A percentile compares a stretch with the other conserved stretches of the same genome.
These are phyloP conservation scores for Balaeniceps rex DNA, from an alignment of 2,113 vertebrate species.

Conservation along the genomic window DNA sequence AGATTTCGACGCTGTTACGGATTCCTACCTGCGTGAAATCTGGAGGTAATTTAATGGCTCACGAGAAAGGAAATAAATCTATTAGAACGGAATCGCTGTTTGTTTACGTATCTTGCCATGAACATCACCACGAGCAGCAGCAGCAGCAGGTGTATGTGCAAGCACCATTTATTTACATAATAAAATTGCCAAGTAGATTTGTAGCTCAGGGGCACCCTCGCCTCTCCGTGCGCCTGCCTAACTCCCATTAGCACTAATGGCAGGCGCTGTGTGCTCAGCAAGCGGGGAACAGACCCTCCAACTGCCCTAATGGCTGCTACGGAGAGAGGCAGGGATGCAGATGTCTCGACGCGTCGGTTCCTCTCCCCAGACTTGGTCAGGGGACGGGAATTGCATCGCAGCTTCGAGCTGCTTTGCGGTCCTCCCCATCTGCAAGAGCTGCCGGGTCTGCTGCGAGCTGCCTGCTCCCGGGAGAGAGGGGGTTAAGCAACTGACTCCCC, in stretches of 20 bases:
- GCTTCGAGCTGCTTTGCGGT: not conserved
- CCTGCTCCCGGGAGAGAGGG: not conserved
- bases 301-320: not conserved
- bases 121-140: not conserved
- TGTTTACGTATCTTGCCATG: not conserved
- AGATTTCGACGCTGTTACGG: not conserved
- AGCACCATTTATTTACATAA: conserved; percentile 48
- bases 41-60: conserved; percentile 21
- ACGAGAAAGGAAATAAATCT: conserved; percentile 13
- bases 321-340: not conserved
- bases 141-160: conserved; percentile 52
- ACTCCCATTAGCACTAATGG: not conserved
- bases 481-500: not conserved
- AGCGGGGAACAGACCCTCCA: not conserved
- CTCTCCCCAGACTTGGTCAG: not conserved
- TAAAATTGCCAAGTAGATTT: conserved; percentile 46
- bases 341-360: not conserved
- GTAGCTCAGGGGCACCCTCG: conserved; percentile 35
- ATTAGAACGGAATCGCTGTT: not conserved
- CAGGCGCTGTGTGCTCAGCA: not conserved
- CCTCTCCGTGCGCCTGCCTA: not conserved
- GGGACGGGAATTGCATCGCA: not conserved
- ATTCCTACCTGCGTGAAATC: not conserved
- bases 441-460: not conserved
- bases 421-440: not conserved